Conservation (phyloP, 2,888 invertebrate species). For the Drosophila fulvimacula region DNA sequence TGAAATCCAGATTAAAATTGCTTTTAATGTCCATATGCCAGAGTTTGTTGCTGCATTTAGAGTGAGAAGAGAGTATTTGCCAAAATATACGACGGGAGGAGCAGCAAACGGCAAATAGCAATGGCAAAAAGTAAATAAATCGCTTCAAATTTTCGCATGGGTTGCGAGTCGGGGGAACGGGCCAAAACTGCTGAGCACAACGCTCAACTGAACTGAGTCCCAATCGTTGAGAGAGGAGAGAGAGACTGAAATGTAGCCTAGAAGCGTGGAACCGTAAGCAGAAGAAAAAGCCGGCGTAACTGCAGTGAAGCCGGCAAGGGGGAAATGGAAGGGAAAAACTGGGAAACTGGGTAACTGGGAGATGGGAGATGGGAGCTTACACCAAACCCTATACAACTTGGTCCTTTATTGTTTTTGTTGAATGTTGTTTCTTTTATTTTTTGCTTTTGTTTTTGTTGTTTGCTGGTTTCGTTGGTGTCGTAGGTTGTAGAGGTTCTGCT, state of each 20-base stretch:
- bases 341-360: background rate
- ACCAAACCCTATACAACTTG: conserved; percentile 39
- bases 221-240: conserved; percentile 1
- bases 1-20: conserved; percentile 36
- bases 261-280: conserved; percentile 57
- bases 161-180: conserved; percentile 51
- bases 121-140: conserved; percentile 74
- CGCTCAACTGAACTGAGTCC: conserved; percentile 46
- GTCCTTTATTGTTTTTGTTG: conserved; percentile 66
- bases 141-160: conserved; percentile 78
- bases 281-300: conserved; percentile 46
- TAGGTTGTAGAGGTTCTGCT: conserved; percentile 67
- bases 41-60: conserved; percentile 56
- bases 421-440: conserved; percentile 34
- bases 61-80: conserved; percentile 8
- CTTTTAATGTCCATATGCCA: conserved; percentile 66
- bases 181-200: conserved; percentile 74
- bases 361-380: conserved; percentile 5
- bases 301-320: conserved; percentile 44
- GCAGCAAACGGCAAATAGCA: conserved; percentile 43
- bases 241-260: conserved; percentile 2
- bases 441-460: conserved; percentile 39
- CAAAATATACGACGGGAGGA: conserved; percentile 20
- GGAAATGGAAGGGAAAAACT: conserved; percentile 2
- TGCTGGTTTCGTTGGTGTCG: conserved; percentile 61